These are phyloP conservation scores for Cromileptes altivelis DNA, from an alignment of 2,113 vertebrate genomes.

Conservation along the genomic window DNA sequence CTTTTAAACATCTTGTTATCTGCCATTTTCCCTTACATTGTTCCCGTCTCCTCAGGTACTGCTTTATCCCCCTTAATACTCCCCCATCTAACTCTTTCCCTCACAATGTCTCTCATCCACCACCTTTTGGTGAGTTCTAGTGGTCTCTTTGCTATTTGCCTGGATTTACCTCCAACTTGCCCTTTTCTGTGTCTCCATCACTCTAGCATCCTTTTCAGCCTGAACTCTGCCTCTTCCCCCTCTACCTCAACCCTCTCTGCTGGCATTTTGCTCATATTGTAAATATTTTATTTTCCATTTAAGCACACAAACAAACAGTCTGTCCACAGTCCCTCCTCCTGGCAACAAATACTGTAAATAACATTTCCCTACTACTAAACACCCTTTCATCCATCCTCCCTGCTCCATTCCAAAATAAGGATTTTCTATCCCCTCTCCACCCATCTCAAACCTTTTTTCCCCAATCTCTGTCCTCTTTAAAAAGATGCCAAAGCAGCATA, in stretches of 20 bases:
- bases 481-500: background rate
- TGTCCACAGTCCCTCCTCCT: background rate
- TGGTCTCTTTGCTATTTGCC: slow-evolving; percentile 27
- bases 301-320: background rate
- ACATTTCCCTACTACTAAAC: background rate
- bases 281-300: background rate
- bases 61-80: slow-evolving; percentile 61
- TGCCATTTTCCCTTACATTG: slow-evolving; percentile 14
- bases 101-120: slow-evolving; percentile 1
- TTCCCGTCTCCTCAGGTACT: slow-evolving; percentile 34
- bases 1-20: slow-evolving; percentile 11
- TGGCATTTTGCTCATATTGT: background rate
- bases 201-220: background rate
- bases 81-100: slow-evolving; percentile 29
- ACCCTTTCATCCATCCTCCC: background rate
- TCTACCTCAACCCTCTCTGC: background rate
- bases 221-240: background rate
- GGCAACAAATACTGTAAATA: background rate
- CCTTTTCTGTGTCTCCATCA: slow-evolving; percentile 13
- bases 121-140: slow-evolving; percentile 15
- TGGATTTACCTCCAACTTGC: slow-evolving; percentile 20
- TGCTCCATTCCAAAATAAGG: background rate
- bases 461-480: background rate
- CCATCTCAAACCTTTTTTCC: background rate
- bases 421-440: background rate